These are phyloP conservation scores for Malurus cyaneus DNA, from an alignment of 2,113 vertebrate genomes.

Conservation along the genomic window DNA sequence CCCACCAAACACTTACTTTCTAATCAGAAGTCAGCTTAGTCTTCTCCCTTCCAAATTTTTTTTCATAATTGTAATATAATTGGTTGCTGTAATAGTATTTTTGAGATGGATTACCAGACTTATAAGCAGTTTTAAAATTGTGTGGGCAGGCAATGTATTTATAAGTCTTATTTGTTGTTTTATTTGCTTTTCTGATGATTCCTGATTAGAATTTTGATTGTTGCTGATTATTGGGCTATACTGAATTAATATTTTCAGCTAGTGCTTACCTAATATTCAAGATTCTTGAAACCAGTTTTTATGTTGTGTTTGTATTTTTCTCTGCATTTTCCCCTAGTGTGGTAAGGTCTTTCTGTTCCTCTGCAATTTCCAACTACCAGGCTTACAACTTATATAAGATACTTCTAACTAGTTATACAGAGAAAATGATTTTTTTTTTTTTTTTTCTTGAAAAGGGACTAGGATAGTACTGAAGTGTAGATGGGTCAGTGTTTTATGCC, in stretches of 20 bases:
- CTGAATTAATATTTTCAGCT: neutral
- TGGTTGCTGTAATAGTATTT: neutral
- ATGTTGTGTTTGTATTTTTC: neutral
- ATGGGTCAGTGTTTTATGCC: neutral
- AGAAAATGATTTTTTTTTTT: neutral
- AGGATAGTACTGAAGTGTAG: neutral
- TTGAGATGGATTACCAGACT: neutral
- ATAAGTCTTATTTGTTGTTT: neutral
- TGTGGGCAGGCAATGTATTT: neutral
- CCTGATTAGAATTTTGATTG: neutral
- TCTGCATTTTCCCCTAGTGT: neutral
- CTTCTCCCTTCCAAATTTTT: neutral
- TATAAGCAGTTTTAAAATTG: neutral
- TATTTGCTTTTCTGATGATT: neutral
- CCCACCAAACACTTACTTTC: neutral
- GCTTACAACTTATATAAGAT: neutral
- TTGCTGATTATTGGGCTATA: neutral
- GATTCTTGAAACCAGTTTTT: neutral
- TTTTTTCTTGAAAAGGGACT: neutral
- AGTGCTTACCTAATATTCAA: neutral
- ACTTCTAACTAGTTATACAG: neutral
- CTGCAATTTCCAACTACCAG: neutral
- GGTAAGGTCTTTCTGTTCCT: neutral
- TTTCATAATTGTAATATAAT: neutral
- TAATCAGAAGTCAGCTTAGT: neutral